These are phyloP conservation scores for Drosophila arizonae DNA, from an alignment of 1,140 invertebrate genomes.

Conservation along the genomic window DNA sequence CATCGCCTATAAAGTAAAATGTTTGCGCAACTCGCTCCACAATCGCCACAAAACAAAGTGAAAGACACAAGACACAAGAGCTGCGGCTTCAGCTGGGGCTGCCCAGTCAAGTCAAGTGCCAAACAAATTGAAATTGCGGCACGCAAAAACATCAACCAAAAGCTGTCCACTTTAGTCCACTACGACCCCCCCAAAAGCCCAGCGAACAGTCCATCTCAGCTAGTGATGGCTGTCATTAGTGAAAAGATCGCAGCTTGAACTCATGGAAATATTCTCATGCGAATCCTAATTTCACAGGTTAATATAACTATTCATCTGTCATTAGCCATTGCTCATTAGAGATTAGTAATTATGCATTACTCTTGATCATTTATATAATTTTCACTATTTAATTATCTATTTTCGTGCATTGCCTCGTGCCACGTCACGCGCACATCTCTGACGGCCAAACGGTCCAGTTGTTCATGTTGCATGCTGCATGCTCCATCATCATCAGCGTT, in stretches of 20 bases:
- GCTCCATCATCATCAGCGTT: conserved; percentile 74
- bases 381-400: too few species aligned
- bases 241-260: not conserved
- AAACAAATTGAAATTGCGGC: conserved; percentile 79
- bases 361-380: too few species aligned
- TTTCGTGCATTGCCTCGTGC: not conserved
- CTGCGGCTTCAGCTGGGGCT: conserved; percentile 17
- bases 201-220: not conserved
- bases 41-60: conserved; percentile 57
- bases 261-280: not conserved
- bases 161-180: conserved; percentile 8
- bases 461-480: conserved; percentile 25
- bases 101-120: conserved; percentile 39
- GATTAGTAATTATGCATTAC: too few species aligned
- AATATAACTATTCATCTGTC: not conserved
- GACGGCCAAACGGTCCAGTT: conserved; percentile 8
- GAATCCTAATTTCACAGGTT: not conserved
- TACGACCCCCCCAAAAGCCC: not conserved
- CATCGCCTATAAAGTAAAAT: conserved; percentile 68
- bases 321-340: not conserved
- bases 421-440: conserved; percentile 3
- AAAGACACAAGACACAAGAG: conserved; percentile 47
- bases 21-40: conserved; percentile 69
- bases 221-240: conserved; percentile 3
- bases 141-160: conserved; percentile 73